phyloP scores from a whole-genome alignment of 2,797 vertebrate genomes.

The Limnodromus scolopaceus region DNA sequence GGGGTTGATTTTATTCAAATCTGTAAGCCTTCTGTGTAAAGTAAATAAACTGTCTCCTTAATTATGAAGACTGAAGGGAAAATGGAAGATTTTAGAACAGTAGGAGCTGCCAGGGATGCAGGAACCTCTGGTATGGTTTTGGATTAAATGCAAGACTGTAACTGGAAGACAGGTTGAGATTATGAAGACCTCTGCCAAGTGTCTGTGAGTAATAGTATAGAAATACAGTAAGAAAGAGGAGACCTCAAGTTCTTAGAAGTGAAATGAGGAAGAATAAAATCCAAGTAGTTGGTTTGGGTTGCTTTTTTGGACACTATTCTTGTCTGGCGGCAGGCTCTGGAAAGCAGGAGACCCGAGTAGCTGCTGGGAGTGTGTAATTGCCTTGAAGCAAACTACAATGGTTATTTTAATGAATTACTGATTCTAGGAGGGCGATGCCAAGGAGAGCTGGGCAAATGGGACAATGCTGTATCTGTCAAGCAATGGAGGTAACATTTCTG shows the following conservation, averaged over 20 bases:
- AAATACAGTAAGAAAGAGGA: not conserved
- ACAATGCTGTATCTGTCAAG: rapidly evolving
- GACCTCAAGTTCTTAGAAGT: not conserved
- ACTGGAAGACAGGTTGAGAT: not conserved
- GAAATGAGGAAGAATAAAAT: not conserved
- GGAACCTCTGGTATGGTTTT: not conserved
- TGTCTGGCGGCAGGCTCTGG: not conserved
- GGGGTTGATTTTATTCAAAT: not conserved
- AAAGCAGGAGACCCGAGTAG: not conserved
- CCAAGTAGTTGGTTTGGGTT: not conserved
- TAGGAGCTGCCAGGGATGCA: not conserved
- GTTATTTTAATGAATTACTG: not conserved
- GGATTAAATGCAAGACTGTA: not conserved
- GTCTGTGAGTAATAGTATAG: not conserved
- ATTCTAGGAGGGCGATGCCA: not conserved
- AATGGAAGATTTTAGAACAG: not conserved
- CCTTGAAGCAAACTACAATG: not conserved
- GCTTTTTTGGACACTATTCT: not conserved
- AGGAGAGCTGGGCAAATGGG: not conserved
- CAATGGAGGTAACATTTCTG: not conserved
- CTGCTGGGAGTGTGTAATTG: not conserved
- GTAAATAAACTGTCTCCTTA: not conserved
- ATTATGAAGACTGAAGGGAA: not conserved
- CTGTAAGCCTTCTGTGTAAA: not conserved
- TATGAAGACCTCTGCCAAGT: not conserved